Base-by-base conservation (phyloP, 2,888 invertebrate genomes). In the Lasioglossum morio region DNA sequence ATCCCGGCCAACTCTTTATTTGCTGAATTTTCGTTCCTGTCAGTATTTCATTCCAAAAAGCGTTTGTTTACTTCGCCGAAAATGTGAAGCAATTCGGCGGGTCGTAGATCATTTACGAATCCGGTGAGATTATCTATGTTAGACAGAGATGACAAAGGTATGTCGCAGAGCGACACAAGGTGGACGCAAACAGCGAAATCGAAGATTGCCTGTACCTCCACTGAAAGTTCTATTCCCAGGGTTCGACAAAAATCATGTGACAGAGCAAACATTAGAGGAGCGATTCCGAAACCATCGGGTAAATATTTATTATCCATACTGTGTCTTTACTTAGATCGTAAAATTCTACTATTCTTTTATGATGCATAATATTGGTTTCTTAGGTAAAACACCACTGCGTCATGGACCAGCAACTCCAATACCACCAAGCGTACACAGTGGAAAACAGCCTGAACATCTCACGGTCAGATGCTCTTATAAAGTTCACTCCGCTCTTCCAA, bases 31-130 rank as follows among this genome's bases (percentile, higher is more conserved):
- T 48, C 19, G 19, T 19, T 48, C 4, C 48, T 5, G 48, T 16
- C 19, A 48, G 48, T 23, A 48, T 48, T 19, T 5, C 19, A 19
- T 48, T 7, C 7, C 5, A 5, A 48, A 48, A 48, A 48, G 16
- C 16, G 30, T 19, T 23, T 27, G 34, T 4, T 34, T n/a, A 66
- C 30, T 46, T 72, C 1, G 1, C 23, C n/a, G 2, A 69, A 69
- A 74, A 89, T 89, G 89, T 60, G 27, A 16, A 72, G 73, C 4
- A 79, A 37, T 48, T 84, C 88, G 8, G 23, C 16, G 27, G 85
- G 90, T 30, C 92, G 94, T 43, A 91, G 92, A 66, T 94, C 92
- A 4, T 93, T 93, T 10, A 89, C 91, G 27, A 94, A 93, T 85
- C 93, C 93, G 0, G 91, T 92, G 27, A 89, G 93, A 70, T 80